Evolutionary conservation across 2,888 invertebrate genomes (phyloP).

Genomic region (Chironomus tentans): DNA sequence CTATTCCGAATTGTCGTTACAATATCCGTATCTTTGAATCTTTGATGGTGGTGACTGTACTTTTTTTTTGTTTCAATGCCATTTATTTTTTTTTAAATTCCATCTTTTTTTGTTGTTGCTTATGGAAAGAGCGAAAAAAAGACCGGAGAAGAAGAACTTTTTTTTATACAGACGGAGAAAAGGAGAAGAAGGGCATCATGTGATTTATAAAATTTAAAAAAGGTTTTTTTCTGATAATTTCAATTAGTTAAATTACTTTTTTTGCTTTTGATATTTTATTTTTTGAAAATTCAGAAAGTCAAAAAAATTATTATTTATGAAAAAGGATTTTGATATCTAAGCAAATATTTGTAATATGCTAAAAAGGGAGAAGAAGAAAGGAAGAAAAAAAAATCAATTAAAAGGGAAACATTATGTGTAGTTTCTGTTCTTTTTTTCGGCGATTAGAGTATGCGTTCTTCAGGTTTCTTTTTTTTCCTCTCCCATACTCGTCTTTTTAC

Average conservation of each 20-base stretch:
- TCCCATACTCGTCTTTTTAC: background rate
- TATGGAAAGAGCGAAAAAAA: background rate
- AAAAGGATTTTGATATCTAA: too few relatives aligned
- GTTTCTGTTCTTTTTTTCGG: background rate
- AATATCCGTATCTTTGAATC: background rate
- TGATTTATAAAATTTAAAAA: background rate
- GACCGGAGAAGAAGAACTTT: background rate
- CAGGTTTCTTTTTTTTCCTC: conserved; percentile 9
- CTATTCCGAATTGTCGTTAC: background rate
- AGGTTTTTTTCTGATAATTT: too few relatives aligned
- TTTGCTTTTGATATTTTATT: too few relatives aligned
- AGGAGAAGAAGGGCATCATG: background rate
- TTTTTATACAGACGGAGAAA: background rate
- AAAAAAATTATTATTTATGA: too few relatives aligned
- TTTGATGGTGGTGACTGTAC: conserved; percentile 24
- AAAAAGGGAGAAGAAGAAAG: too few relatives aligned
- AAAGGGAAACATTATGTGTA: conserved; percentile 7
- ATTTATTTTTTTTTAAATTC: conserved; percentile 3
- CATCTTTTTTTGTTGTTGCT: background rate
- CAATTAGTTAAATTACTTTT: too few relatives aligned
- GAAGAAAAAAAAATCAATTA: conserved; percentile 13
- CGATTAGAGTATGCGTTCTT: conserved; percentile 26
- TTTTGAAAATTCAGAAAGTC: too few relatives aligned
- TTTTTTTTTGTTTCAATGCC: conserved; percentile 20
- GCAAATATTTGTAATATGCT: too few relatives aligned